phyloP scores from a whole-genome alignment of 2,113 vertebrate species.

The Agelaius tricolor region DNA sequence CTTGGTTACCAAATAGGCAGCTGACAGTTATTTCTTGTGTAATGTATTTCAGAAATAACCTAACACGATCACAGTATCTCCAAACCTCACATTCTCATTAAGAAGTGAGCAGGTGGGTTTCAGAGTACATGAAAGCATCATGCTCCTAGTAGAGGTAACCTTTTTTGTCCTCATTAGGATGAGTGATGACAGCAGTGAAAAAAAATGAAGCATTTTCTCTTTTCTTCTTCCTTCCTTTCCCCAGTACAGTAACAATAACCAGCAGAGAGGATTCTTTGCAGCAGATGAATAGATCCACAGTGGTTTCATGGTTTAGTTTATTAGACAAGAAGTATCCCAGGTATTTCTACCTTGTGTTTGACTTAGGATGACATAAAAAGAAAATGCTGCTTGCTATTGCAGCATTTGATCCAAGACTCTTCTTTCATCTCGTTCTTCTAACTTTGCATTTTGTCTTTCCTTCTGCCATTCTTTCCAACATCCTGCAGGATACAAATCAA shows the following conservation, averaged over 20 bases:
- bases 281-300: slow-evolving; percentile 26
- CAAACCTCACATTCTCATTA: slow-evolving; percentile 70
- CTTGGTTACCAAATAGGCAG: slow-evolving; percentile 45
- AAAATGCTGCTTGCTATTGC: slow-evolving; percentile 14
- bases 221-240: slow-evolving; percentile 46
- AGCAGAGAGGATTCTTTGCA: slow-evolving; percentile 42
- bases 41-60: slow-evolving; percentile 60
- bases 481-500: slow-evolving; percentile 17
- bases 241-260: slow-evolving; percentile 57
- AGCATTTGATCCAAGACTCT: slow-evolving; percentile 25
- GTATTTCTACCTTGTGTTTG: slow-evolving; percentile 32
- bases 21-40: slow-evolving; percentile 44
- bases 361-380: slow-evolving; percentile 23
- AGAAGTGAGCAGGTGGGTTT: slow-evolving; percentile 67
- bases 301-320: slow-evolving; percentile 36
- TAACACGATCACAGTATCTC: slow-evolving; percentile 48
- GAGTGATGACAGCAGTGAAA: slow-evolving; percentile 67
- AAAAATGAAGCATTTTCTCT: slow-evolving; percentile 54
- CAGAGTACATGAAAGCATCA: slow-evolving; percentile 64
- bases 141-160: slow-evolving; percentile 62
- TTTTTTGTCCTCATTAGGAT: slow-evolving; percentile 69
- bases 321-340: slow-evolving; percentile 45
- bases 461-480: neutral
- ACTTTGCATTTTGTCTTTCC: slow-evolving; percentile 9
- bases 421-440: slow-evolving; percentile 25